A percentile compares a stretch with the other conserved stretches of the same genome.
These are phyloP conservation scores for Penelope pileata DNA, from an alignment of 2,113 vertebrate genomes.

Conservation along the genomic window DNA sequence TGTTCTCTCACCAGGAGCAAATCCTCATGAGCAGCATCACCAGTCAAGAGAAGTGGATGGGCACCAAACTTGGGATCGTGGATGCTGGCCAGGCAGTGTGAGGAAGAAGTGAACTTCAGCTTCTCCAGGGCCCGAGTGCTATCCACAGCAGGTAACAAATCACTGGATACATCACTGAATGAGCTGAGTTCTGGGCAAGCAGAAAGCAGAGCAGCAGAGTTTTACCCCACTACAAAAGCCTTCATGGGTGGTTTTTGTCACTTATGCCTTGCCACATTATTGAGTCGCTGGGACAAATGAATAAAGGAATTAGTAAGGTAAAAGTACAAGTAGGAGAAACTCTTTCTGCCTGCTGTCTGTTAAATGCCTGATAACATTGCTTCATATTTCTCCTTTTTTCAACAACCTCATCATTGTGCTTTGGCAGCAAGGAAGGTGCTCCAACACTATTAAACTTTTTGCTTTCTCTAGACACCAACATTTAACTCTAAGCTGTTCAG, in stretches of 20 bases:
- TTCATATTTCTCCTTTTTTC: not conserved
- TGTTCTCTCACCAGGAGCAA: not conserved
- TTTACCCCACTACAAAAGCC: not conserved
- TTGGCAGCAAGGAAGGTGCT: not conserved
- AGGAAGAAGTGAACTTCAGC: not conserved
- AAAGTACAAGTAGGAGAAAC: not conserved
- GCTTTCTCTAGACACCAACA: not conserved
- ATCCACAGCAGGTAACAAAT: not conserved
- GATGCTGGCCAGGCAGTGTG: not conserved
- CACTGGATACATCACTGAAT: not conserved
- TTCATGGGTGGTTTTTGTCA: not conserved
- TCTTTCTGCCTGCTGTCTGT: not conserved
- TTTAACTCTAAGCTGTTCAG: not conserved
- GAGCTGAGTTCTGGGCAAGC: not conserved
- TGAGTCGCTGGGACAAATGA: not conserved
- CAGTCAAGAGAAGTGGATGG: accelerated
- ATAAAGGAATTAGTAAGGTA: not conserved
- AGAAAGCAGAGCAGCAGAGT: not conserved
- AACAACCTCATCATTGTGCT: not conserved
- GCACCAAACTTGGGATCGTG: accelerated
- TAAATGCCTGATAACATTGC: not conserved
- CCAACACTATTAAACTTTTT: not conserved
- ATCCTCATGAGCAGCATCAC: not conserved
- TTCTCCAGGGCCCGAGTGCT: not conserved
- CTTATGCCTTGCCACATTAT: not conserved